These are phyloP conservation scores for Catharus ustulatus DNA, from an alignment of 2,797 vertebrate genomes.

Conservation along the genomic window DNA sequence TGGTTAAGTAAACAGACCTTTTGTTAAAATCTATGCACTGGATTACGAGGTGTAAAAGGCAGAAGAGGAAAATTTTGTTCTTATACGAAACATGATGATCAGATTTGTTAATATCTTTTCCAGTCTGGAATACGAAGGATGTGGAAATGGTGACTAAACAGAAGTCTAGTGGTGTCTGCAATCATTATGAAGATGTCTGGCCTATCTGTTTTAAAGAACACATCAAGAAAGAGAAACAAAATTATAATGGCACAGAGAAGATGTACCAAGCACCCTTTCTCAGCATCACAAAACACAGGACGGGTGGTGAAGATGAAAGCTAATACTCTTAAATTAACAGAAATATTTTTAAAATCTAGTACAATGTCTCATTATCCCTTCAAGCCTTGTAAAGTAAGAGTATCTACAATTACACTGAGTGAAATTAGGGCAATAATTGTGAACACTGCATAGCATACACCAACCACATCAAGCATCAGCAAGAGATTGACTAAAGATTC, in stretches of 20 bases:
- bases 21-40: background rate
- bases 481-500: background rate
- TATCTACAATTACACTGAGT: background rate
- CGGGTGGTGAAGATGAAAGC: background rate
- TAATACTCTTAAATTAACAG: background rate
- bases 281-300: background rate
- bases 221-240: background rate
- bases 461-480: background rate
- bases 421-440: conserved; percentile 27
- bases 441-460: background rate
- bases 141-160: background rate
- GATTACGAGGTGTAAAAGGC: background rate
- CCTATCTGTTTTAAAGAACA: background rate
- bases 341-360: background rate
- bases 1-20: background rate
- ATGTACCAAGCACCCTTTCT: background rate
- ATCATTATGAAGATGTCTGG: background rate
- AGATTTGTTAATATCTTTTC: background rate
- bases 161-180: background rate
- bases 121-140: background rate
- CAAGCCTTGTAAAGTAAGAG: background rate
- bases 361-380: background rate
- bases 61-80: background rate
- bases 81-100: background rate
- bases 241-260: background rate